phyloP scores from a whole-genome alignment of 2,797 vertebrate species.

The Muscicapa striata region DNA sequence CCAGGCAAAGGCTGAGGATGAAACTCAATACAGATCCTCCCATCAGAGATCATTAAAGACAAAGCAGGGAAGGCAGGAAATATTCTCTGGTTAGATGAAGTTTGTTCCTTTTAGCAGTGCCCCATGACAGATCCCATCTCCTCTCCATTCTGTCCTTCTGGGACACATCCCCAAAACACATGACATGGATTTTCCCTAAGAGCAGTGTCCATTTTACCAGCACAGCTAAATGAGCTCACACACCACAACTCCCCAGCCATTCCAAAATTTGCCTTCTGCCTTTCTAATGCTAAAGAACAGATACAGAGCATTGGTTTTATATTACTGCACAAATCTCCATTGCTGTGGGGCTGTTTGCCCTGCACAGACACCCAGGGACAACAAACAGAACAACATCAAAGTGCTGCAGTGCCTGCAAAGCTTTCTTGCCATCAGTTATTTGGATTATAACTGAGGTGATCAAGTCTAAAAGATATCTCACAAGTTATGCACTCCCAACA shows the following conservation, averaged over 20 bases:
- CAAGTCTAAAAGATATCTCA: accelerated
- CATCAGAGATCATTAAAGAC: background rate
- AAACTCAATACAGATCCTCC: background rate
- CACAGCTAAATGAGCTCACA: background rate
- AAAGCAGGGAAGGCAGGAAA: background rate
- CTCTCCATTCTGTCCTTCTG: background rate
- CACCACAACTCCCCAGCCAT: background rate
- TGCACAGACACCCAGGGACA: background rate
- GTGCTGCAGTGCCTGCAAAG: background rate
- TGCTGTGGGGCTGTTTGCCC: background rate
- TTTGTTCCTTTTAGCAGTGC: background rate
- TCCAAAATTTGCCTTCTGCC: background rate
- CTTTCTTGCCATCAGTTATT: background rate
- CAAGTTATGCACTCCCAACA: background rate
- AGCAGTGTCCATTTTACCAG: background rate
- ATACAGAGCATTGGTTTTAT: background rate
- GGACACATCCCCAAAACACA: background rate
- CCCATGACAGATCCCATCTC: background rate
- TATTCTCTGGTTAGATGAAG: background rate
- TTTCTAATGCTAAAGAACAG: background rate
- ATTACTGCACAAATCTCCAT: background rate
- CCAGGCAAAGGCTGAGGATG: background rate
- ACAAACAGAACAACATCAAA: background rate
- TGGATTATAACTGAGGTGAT: background rate
- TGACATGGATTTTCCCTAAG: accelerated